These are phyloP conservation scores for Odontamblyopus lacepedii DNA, from an alignment of 2,797 vertebrate species.

Conservation along the genomic window DNA sequence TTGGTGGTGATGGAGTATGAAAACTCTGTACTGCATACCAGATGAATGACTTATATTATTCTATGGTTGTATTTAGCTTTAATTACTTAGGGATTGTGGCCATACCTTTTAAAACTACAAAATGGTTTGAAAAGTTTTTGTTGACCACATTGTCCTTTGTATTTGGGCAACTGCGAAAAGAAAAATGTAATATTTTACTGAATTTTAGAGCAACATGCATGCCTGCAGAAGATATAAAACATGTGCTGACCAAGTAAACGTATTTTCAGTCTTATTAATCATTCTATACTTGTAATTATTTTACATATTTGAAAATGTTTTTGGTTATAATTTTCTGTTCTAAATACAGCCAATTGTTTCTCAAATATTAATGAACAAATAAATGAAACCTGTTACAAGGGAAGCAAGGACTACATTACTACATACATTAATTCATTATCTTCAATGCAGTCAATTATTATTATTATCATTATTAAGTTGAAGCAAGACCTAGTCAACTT, in stretches of 20 bases:
- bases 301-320: too few relatives aligned
- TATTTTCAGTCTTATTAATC: background rate
- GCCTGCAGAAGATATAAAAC: background rate
- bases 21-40: background rate
- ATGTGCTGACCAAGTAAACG: background rate
- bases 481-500: background rate
- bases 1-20: slow-evolving; percentile 1
- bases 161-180: background rate
- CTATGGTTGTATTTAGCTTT: background rate
- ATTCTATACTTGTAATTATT: too few relatives aligned
- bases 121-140: background rate
- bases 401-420: too few relatives aligned
- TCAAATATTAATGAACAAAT: too few relatives aligned
- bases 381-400: too few relatives aligned
- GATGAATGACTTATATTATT: background rate
- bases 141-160: background rate
- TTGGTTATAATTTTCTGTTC: too few relatives aligned
- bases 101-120: background rate
- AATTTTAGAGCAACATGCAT: background rate
- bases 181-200: background rate
- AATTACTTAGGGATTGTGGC: background rate
- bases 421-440: background rate
- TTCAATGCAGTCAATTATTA: background rate
- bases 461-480: background rate
- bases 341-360: too few relatives aligned